Evolutionary conservation across 2,888 invertebrate species (phyloP), one percentile per base, ranked within the genome.

Genomic region (Pecten maximus): DNA sequence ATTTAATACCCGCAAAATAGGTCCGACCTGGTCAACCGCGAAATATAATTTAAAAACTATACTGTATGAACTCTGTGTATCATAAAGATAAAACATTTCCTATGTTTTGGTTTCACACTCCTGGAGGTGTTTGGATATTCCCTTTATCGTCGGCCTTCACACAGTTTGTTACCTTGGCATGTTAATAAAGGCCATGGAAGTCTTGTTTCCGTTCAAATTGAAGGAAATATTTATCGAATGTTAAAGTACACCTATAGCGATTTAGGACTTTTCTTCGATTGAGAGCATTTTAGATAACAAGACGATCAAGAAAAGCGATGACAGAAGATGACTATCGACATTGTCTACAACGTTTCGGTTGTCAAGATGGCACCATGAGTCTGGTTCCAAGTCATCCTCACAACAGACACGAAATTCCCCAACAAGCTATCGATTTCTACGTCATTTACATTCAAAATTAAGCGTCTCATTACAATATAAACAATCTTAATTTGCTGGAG

Each of bases 401-500:
- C 35, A 74, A 6, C 35, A 44, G 74, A 28, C 15, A 74, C 35
- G 74, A n/a, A 60, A 23, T 60, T 35, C 23, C 12, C 54, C 28
- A 35, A 28, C 35, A 28, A 10, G 35, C 35, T 4, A 74, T 74
- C 74, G 74, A 74, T 74, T 74, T 74, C 74, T 8, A 10, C 16
- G 28, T 74, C 35, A 74, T 74, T 74, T 74, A 74, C 74, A 74
- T 74, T 35, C 74, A 28, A 74, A 74, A 74, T 74, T 28, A 74
- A 74, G 74, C 74, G 35, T 35, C 74, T 74, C 74, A 74, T 74
- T 74, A 74, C 74, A 74, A 74, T 74, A 74, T 74, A 74, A 74
- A 74, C 74, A 74, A 74, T 74, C 74, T 74, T 74, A 74, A 74
- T 74, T 74, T 74, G 74, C 74, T 74, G 74, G 35, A 10, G 74